phyloP scores from a whole-genome alignment of 1,140 invertebrate genomes.

The Berghia stephanieae region DNA sequence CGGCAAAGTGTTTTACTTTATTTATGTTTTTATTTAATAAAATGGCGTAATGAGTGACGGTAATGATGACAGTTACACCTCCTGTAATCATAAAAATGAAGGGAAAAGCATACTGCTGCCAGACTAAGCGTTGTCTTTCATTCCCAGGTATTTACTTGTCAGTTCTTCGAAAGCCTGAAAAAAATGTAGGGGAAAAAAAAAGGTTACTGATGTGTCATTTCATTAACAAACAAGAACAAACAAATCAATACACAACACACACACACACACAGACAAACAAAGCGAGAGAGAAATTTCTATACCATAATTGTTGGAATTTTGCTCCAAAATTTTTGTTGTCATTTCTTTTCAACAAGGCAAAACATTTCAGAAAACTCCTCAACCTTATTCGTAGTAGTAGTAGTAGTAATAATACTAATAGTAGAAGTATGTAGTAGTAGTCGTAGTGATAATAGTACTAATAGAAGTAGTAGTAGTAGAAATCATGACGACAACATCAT shows the following conservation, averaged over 20 bases:
- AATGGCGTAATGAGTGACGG: neutral
- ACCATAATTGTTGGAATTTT: no score
- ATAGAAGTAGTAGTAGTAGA: no score
- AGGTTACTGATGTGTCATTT: neutral
- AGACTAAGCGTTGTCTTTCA: neutral
- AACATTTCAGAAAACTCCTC: no score
- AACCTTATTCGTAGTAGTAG: no score
- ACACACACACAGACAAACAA: no score
- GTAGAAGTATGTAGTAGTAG: no score
- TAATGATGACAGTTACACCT: neutral
- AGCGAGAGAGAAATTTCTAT: no score
- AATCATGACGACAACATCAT: no score
- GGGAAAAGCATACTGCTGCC: no score
- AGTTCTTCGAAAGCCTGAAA: slow-evolving; percentile 40
- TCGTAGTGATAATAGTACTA: no score
- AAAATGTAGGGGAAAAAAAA: neutral
- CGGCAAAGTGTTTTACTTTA: neutral
- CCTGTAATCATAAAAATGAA: neutral
- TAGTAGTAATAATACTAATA: no score
- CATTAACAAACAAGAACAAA: neutral
- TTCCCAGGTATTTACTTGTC: slow-evolving; percentile 25
- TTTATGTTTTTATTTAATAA: neutral
- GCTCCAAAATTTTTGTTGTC: neutral
- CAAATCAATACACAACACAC: neutral
- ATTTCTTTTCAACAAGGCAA: neutral